These are phyloP conservation scores for Rhinichthys klamathensis DNA, from an alignment of 2,113 vertebrate species.

Conservation along the genomic window DNA sequence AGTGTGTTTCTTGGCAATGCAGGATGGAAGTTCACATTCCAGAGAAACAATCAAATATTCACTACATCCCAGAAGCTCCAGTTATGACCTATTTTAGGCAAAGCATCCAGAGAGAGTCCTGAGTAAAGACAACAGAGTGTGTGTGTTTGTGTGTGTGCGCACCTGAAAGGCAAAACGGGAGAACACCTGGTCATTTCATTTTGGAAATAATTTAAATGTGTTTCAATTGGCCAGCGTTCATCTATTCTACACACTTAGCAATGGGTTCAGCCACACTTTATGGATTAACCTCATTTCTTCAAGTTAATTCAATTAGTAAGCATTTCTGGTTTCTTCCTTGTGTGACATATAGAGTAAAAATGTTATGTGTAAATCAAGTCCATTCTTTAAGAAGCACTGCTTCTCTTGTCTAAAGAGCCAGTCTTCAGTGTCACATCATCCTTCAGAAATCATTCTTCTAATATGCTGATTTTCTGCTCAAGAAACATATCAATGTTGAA, in stretches of 20 bases:
- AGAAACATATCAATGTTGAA: background rate
- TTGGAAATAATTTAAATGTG: slow-evolving; percentile 6
- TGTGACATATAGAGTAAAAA: background rate
- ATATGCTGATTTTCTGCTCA: background rate
- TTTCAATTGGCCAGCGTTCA: background rate
- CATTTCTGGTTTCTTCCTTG: background rate
- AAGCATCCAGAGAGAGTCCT: slow-evolving; percentile 48
- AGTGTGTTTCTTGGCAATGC: slow-evolving; percentile 68
- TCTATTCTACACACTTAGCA: background rate
- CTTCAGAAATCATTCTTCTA: background rate
- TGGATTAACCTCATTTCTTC: background rate
- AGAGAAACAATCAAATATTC: slow-evolving; percentile 70
- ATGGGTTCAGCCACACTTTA: background rate
- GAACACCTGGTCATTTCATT: background rate
- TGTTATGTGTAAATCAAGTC: background rate
- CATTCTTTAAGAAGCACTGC: background rate
- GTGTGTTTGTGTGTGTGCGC: background rate
- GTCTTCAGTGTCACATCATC: too few relatives aligned
- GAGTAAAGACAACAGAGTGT: background rate
- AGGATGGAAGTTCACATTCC: slow-evolving; percentile 62
- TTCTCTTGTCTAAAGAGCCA: background rate
- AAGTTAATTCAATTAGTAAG: background rate
- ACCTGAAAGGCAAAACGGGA: background rate
- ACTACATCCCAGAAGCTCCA: slow-evolving; percentile 54
- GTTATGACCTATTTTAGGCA: slow-evolving; percentile 76